Base-by-base conservation (phyloP, 2,888 invertebrate genomes). In the Morpho helenor region DNA sequence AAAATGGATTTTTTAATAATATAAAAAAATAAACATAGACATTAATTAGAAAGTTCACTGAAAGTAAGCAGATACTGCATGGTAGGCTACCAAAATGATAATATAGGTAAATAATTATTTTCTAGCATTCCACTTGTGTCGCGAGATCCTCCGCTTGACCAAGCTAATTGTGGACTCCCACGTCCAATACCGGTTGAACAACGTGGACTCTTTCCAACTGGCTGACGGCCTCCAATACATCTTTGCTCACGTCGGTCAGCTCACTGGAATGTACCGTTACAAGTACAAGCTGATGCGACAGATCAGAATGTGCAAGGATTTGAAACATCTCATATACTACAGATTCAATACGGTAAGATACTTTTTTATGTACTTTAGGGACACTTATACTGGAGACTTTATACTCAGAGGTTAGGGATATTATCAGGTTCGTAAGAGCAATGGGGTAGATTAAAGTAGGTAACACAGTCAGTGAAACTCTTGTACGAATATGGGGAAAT, bases 211-310 rank as follows among this genome's bases (percentile, higher is more conserved):
- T 2, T 99, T 99, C 87, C 97, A 99, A 92, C 90, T 99, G 68
- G 95, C 99, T 7, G 99, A 99, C 82, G 99, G 99, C 8, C 88
- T 99, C 45, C 99, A 99, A 84, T 99, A 99, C 82, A 98, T 99
- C 64, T 99, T 99, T 82, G 98, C 99, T 0, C 99, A 99, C 77
- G 99, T 99, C 7, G 99, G 99, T 0, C 99, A 99, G 82, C 91
- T 99, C 61, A 99, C 99, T 0, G 99, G 99, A 80, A 99, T 99
- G 99, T 99, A 99, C 91, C 93, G 99, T 40, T 99, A 99, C 92
- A 98, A 98, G 77, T 99, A 99, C 90, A 99, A 99, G 83, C 92
- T 99, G 57, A 99, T 99, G 99, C 93, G 98, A 75, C 99, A 99
- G 89, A 99, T 99, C 70, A 92, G 99, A 53, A 99, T 99, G 99